phyloP scores from a whole-genome alignment of 2,797 vertebrate genomes.

The Micromesistius poutassou region DNA sequence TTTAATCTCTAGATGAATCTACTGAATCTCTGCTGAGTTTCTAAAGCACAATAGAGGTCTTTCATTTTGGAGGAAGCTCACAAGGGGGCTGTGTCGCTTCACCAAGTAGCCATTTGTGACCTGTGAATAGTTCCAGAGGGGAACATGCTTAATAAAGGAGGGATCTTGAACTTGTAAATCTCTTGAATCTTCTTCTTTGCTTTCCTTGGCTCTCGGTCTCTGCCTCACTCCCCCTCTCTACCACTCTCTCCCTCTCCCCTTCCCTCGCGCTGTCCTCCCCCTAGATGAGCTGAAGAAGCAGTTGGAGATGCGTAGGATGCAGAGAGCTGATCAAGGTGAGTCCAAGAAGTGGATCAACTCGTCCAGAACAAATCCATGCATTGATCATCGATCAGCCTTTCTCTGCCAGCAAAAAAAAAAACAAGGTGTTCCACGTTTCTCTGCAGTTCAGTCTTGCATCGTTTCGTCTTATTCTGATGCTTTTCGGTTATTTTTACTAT shows the following conservation, averaged over 20 bases:
- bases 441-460: not conserved
- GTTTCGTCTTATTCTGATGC: not conserved
- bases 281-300: conserved; percentile 83
- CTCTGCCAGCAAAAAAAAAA: not conserved
- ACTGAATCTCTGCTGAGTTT: not conserved
- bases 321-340: conserved; percentile 80
- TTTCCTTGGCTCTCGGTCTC: not conserved
- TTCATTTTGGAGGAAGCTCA: not conserved
- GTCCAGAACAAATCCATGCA: not conserved
- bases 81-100: not conserved
- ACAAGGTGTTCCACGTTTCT: not conserved
- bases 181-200: not conserved
- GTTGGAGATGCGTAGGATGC: conserved; percentile 75
- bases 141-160: not conserved
- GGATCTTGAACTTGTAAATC: conserved; percentile 3
- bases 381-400: not conserved
- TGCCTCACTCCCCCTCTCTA: not conserved
- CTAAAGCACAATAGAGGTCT: conserved; percentile 1
- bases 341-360: conserved; percentile 11
- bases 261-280: conserved; percentile 25
- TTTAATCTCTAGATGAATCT: not conserved
- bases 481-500: not conserved
- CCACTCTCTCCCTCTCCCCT: conserved; percentile 13
- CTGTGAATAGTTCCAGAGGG: conserved; percentile 17
- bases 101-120: not conserved